Evolutionary conservation across 2,888 invertebrate species (phyloP).

Genomic region (Ornithoptera alexandrae): DNA sequence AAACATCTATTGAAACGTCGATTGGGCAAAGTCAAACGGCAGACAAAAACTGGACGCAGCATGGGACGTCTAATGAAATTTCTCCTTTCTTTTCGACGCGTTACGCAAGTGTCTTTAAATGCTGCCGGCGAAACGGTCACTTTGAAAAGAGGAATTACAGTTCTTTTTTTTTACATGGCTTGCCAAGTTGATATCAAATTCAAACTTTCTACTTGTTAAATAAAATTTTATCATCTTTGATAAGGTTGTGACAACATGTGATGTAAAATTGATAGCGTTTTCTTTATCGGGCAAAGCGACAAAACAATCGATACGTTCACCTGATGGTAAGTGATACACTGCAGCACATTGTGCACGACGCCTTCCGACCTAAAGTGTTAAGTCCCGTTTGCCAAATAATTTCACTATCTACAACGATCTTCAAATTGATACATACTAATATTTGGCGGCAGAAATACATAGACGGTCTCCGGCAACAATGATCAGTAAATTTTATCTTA

Average conservation of each 20-base stretch:
- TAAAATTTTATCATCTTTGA: background rate
- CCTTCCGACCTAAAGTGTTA: too few relatives aligned
- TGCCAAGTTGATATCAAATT: background rate
- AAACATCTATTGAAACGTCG: conserved; percentile 72
- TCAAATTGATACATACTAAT: too few relatives aligned
- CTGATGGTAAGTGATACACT: too few relatives aligned
- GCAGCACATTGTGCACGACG: too few relatives aligned
- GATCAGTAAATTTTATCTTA: too few relatives aligned
- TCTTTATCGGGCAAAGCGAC: too few relatives aligned
- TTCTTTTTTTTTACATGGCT: conserved; percentile 5
- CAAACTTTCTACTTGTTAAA: background rate
- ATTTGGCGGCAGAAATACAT: too few relatives aligned
- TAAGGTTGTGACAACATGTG: background rate
- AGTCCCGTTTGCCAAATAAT: too few relatives aligned
- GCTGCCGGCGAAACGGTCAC: conserved; percentile 24
- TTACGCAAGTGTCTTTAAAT: conserved; percentile 37
- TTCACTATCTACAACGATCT: too few relatives aligned
- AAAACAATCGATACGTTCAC: too few relatives aligned
- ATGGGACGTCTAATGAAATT: conserved; percentile 59
- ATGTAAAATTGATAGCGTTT: background rate
- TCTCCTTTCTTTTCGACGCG: conserved; percentile 46
- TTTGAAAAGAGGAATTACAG: conserved; percentile 12
- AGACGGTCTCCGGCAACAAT: too few relatives aligned
- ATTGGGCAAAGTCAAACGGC: conserved; percentile 63
- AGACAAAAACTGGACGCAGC: conserved; percentile 59